phyloP scores from a whole-genome alignment of 2,888 invertebrate species.

The Lordiphosa andalusiaca region DNA sequence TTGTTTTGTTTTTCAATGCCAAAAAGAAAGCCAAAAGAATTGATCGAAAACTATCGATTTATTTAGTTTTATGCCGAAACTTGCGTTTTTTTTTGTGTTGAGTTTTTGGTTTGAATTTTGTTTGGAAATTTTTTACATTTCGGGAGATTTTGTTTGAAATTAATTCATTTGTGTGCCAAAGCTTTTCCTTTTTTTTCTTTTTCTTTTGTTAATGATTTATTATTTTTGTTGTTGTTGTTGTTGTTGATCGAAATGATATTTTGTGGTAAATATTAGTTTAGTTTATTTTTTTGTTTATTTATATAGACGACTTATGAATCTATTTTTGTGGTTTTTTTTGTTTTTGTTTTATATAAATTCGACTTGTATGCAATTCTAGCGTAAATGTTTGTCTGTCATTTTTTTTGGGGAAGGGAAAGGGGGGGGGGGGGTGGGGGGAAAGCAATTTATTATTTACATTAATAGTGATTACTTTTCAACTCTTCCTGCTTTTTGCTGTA shows the following conservation, averaged over 20 bases:
- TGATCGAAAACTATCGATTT: conserved; percentile 31
- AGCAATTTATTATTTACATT: not conserved
- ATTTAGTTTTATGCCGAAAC: conserved; percentile 48
- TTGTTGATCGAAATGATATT: conserved; percentile 38
- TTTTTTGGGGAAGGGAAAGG: conserved; percentile 1
- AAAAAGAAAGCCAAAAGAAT: conserved; percentile 55
- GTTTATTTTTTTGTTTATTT: conserved; percentile 9
- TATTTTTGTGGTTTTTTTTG: conserved; percentile 36
- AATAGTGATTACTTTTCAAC: conserved; percentile 21
- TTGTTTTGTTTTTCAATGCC: conserved; percentile 11
- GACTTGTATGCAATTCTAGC: conserved; percentile 76
- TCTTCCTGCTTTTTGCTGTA: conserved; percentile 40
- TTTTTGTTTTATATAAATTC: conserved; percentile 61
- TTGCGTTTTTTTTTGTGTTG: conserved; percentile 46
- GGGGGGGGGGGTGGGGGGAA: too few relatives aligned
- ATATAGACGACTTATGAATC: conserved; percentile 23
- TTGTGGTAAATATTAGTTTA: conserved; percentile 27
- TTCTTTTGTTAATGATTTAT: conserved; percentile 22
- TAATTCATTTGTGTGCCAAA: conserved; percentile 73
- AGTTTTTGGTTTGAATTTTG: conserved; percentile 30
- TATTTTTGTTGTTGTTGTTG: conserved; percentile 21
- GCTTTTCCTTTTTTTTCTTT: conserved; percentile 61
- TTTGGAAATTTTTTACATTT: conserved; percentile 33
- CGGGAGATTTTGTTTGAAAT: conserved; percentile 14
- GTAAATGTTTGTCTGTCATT: conserved; percentile 45